Conservation (phyloP, 2,888 invertebrate genomes). For the Nemotelus pantherinus region DNA sequence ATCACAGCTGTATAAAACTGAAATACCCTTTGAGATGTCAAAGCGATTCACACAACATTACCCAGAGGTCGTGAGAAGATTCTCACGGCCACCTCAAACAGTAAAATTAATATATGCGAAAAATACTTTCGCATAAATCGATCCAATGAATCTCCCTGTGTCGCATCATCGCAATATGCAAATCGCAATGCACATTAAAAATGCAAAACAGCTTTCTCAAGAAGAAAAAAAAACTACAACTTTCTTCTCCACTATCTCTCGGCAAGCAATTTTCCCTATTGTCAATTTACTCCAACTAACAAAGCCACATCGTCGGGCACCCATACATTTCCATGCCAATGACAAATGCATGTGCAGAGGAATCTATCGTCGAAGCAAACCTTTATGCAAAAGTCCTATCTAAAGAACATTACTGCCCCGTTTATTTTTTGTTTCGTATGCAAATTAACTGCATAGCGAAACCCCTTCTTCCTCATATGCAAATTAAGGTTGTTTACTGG, state of each 20-base stretch:
- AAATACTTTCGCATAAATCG: conserved; percentile 9
- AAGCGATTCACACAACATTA: no score
- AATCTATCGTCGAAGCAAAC: neutral
- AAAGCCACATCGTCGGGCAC: neutral
- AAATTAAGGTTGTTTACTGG: neutral
- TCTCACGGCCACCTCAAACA: no score
- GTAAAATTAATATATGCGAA: neutral
- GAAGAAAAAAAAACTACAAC: neutral
- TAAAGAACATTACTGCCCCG: neutral
- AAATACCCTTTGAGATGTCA: no score
- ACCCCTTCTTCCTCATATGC: conserved; percentile 33
- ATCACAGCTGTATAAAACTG: no score
- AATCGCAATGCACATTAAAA: neutral
- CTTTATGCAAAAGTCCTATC: neutral
- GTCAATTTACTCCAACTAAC: neutral
- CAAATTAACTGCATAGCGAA: conserved; percentile 34
- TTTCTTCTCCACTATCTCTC: neutral
- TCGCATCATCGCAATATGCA: conserved; percentile 12
- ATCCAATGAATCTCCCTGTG: neutral
- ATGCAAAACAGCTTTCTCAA: neutral
- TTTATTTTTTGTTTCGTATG: conserved; percentile 19
- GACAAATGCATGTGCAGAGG: neutral
- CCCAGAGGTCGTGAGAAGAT: no score
- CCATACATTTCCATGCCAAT: neutral
- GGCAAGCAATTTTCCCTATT: neutral